Percentiles rank a stretch among this genome's conserved stretches.
phyloP scores from a whole-genome alignment of 2,888 invertebrate species.

The Augochlorella aurata region DNA sequence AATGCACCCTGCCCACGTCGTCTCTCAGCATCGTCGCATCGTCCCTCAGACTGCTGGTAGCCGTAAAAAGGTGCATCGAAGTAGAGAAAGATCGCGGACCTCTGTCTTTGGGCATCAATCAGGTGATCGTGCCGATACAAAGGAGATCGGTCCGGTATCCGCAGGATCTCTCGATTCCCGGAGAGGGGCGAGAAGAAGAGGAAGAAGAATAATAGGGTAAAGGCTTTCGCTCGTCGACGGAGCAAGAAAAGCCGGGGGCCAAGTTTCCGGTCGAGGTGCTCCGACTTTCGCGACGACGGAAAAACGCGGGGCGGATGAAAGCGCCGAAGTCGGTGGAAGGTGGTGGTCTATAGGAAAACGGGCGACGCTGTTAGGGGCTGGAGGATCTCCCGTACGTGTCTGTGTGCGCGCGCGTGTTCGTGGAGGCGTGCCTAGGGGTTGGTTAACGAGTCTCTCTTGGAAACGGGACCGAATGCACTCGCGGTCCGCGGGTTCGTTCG shows the following conservation, averaged over 20 bases:
- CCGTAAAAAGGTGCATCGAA: too few relatives aligned
- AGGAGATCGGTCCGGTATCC: constrained; percentile 21
- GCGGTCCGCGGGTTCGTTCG: constrained; percentile 37
- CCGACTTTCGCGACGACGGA: constrained; percentile 31
- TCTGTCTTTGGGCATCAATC: constrained; percentile 13
- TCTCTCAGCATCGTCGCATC: too few relatives aligned
- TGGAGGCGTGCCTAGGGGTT: not conserved
- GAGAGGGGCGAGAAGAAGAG: constrained; percentile 5
- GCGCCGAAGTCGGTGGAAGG: constrained; percentile 22
- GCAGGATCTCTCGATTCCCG: constrained; percentile 27
- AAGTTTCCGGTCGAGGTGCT: constrained; percentile 56
- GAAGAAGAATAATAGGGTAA: not conserved
- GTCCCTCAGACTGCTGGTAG: too few relatives aligned
- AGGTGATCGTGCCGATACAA: constrained; percentile 33
- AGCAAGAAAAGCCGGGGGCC: constrained; percentile 39
- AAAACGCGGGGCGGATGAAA: constrained; percentile 48
- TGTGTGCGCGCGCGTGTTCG: not conserved
- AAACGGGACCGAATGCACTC: constrained; percentile 65
- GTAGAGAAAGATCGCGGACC: too few relatives aligned
- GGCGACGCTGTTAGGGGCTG: not conserved
- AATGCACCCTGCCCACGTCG: too few relatives aligned
- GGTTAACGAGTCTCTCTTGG: constrained; percentile 65
- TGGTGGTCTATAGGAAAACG: constrained; percentile 22
- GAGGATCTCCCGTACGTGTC: constrained; percentile 13
- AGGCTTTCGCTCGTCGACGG: constrained; percentile 24